Base-by-base conservation (phyloP, 1,140 invertebrate genomes). In the Camponotus pennsylvanicus region DNA sequence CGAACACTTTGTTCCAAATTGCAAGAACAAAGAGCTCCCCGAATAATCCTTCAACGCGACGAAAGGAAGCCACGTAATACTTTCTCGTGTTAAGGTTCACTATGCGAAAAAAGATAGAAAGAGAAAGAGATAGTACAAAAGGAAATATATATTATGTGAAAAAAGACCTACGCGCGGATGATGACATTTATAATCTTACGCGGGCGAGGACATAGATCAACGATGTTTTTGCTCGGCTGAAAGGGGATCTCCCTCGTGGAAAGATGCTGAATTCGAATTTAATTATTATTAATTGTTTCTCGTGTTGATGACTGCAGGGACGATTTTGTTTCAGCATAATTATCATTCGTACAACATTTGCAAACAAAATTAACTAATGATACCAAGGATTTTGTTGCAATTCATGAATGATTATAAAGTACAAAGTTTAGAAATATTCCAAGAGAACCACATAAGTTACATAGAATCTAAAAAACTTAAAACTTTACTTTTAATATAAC, bases 221-320 rank as follows among this genome's bases (percentile, higher is more conserved):
- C 92, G 88, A 93, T 93, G 91, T 93, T 93, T 93, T 93, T 93
- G 93, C 92, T 92, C 87, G 84, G 87, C 63, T 93, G 91, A 89
- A 59, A 93, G 92, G 93, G 93, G 92, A 61, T 85, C 82, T 75
- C 66, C 55, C 71, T 55, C 37, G n/a, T 9, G 55, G 34, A 45
- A 64, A 80, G 88, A 93, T 73, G 52, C 73, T 89, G 92, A 93
- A 93, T 93, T 93, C 90, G 93, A 92, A 91, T 93, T 93, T 93
- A 93, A 93, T 93, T 93, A 93, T 93, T 93, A 93, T 93, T 93
- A 93, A 93, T 93, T 91, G 90, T 90, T 85, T 88, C 52, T 49
- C 78, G 67, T 84, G 67, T 84, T 73, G 59, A 27, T 59, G 21
- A 70, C 57, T 52, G 64, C 77, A 71, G 34, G 45, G 73, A 11